These are phyloP conservation scores for Aplysina aerophoba DNA, from an alignment of 37 sponge, comb jelly and placozoan genomes.

Conservation along the genomic window DNA sequence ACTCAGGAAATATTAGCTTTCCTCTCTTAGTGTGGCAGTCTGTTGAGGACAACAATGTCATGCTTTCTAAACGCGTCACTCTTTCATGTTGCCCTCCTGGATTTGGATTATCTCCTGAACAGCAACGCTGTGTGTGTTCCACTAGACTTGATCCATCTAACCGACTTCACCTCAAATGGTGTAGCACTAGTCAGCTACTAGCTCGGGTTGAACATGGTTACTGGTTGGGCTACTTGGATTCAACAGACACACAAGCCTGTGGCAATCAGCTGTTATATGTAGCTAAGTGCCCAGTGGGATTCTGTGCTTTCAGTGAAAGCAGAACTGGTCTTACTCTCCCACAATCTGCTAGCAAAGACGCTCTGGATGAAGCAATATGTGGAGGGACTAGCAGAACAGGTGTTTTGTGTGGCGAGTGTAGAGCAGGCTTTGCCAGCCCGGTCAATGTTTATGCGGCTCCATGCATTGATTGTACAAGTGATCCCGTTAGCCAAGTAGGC, in stretches of 20 bases:
- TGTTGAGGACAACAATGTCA: not conserved
- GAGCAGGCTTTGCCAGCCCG: not conserved
- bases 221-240: not conserved
- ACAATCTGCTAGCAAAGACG: not conserved
- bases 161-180: too few species aligned
- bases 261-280: not conserved
- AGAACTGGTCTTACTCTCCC: not conserved
- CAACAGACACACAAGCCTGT: not conserved
- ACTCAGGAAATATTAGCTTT: not conserved
- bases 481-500: not conserved
- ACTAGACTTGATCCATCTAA: too few species aligned
- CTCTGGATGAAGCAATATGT: not conserved
- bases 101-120: not conserved
- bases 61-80: not conserved
- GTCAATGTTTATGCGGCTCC: conserved; percentile 15
- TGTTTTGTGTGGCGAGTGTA: conserved; percentile 19
- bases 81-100: conserved; percentile 6
- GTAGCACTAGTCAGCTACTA: too few species aligned
- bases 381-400: not conserved
- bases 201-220: not conserved
- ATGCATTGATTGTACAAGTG: not conserved
- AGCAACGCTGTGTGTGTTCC: too few species aligned
- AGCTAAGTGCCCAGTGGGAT: not conserved
- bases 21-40: not conserved
- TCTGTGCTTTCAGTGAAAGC: not conserved